Evolutionary conservation across 2,888 invertebrate genomes (phyloP), one percentile per base, ranked within the genome.

Genomic region (Dasysyrphus tricinctus): DNA sequence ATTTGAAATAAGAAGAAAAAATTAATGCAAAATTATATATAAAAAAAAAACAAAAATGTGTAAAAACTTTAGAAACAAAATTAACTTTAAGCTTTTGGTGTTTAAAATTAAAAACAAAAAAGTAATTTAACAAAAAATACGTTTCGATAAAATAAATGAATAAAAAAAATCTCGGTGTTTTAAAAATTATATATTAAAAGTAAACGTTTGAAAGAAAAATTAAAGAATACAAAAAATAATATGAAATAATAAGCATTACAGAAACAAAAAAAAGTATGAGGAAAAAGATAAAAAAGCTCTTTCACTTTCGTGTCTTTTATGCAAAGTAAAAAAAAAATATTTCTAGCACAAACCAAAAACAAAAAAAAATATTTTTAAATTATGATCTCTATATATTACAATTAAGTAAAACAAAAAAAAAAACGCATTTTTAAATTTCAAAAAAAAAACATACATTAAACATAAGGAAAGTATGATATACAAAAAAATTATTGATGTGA

Each of bases 221-320:
- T 44, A 56, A n/a, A 59, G 39, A 87, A 88, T 54, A 89, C 3
- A 69, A n/a, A 57, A 44, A 34, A 11, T 67, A 89, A 87, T 67
- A 88, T 88, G 88, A 88, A 89, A 89, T 89, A 88, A 83, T 86
- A 85, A 88, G 80, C 88, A 88, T 88, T 77, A 88, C 85, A 88
- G 78, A 34, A 47, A 19, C 19, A 34, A 49, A 85, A 88, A 88
- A 11, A 32, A 32, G 32, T 69, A 49, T 73, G 84, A 88, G 88
- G 67, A 80, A 88, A 88, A 88, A 77, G 76, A 82, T 80, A 84
- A 89, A 89, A 89, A 91, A 91, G 91, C 91, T 92, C 92, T 92
- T 92, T 92, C 92, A 92, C 91, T 92, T 92, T 91, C 91, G 91
- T 92, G 91, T 92, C 91, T 91, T 92, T 92, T 91, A 91, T 91